These are phyloP conservation scores for Myotis lucifugus DNA, from an alignment of 2,113 vertebrate genomes.

Conservation along the genomic window DNA sequence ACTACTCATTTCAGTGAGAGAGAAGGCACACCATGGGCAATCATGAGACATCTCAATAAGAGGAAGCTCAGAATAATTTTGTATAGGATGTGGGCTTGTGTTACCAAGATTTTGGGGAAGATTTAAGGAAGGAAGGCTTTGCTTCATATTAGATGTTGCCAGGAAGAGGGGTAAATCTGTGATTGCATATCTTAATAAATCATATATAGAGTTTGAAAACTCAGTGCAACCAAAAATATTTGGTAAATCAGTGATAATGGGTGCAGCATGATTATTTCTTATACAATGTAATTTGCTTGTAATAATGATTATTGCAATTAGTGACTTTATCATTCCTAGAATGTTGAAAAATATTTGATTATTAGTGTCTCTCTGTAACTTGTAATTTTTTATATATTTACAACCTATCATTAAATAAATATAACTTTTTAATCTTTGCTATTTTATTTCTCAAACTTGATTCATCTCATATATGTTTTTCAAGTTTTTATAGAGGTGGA, in stretches of 20 bases:
- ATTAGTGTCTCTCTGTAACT: background rate
- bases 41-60: fast-evolving
- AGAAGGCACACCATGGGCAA: background rate
- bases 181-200: background rate
- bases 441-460: background rate
- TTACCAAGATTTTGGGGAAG: background rate
- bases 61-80: background rate
- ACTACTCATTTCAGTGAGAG: background rate
- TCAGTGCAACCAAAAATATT: background rate
- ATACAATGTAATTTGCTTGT: background rate
- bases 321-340: background rate
- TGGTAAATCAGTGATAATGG: background rate
- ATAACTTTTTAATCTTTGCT: background rate
- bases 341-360: background rate
- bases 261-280: background rate
- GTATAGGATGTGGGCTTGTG: background rate
- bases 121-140: background rate
- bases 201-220: background rate
- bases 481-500: background rate
- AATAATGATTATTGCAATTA: background rate
- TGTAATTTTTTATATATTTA: background rate
- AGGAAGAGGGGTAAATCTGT: background rate
- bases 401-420: background rate
- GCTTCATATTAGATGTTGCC: background rate
- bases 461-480: background rate